phyloP scores from a whole-genome alignment of 37 sponge, comb jelly and placozoan species.

The Beroe ovata region DNA sequence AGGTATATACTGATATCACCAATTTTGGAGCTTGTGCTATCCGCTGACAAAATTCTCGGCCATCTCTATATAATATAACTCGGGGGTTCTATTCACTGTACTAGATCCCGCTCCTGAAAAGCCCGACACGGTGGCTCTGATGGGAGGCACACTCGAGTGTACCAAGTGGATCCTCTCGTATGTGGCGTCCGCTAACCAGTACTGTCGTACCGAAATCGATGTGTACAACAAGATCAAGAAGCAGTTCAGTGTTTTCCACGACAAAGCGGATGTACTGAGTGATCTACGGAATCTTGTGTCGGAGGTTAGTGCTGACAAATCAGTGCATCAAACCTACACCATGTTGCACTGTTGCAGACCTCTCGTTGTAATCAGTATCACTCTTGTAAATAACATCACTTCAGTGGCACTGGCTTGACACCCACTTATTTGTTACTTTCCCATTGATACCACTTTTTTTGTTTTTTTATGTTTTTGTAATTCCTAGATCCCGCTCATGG shows the following conservation, averaged over 20 bases:
- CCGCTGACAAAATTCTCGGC: no score
- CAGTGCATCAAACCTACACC: no score
- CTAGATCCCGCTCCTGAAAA: neutral
- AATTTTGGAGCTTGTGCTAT: no score
- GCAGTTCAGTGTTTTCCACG: slow-evolving; percentile 2
- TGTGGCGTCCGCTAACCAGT: slow-evolving; percentile 3
- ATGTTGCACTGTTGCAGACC: neutral
- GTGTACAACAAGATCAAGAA: slow-evolving; percentile 9
- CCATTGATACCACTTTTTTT: no score
- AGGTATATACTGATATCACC: no score
- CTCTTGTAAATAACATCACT: no score
- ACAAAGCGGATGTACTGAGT: neutral
- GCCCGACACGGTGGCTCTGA: slow-evolving; percentile 13
- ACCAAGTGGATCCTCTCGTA: slow-evolving; percentile 7
- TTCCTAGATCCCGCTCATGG: neutral
- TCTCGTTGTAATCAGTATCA: no score
- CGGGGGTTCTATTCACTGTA: neutral
- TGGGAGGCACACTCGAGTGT: slow-evolving; percentile 8
- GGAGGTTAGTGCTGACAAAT: slow-evolving; percentile 2
- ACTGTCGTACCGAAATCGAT: neutral
- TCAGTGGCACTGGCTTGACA: no score
- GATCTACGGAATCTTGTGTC: neutral
- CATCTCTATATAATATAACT: no score
- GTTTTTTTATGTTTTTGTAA: no score
- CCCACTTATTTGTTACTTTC: no score